A percentile compares a stretch with the other conserved stretches of the same genome.
phyloP scores from a whole-genome alignment of 1,140 invertebrate species.

The Drosophila nigrodunni region DNA sequence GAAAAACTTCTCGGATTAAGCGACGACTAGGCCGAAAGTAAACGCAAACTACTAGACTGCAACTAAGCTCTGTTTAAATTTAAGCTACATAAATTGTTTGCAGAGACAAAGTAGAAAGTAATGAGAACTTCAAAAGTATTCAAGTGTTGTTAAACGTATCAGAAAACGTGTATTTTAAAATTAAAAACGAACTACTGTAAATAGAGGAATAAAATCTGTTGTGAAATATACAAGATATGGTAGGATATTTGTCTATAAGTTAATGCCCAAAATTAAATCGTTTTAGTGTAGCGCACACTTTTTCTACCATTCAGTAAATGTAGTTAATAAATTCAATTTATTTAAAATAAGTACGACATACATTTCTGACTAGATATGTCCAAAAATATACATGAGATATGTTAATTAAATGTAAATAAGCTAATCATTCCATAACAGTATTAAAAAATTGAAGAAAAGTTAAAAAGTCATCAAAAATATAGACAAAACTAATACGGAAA shows the following conservation, averaged over 20 bases:
- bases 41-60: conserved; percentile 75
- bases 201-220: conserved; percentile 60
- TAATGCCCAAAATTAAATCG: conserved; percentile 34
- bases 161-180: conserved; percentile 53
- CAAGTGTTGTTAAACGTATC: conserved; percentile 31
- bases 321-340: conserved; percentile 28
- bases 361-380: conserved; percentile 29
- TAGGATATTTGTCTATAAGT: conserved; percentile 34
- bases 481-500: conserved; percentile 19
- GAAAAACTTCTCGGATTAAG: conserved; percentile 82
- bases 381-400: conserved; percentile 1
- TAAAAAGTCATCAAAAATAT: conserved; percentile 1
- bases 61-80: conserved; percentile 75
- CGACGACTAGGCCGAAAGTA: conserved; percentile 16
- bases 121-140: conserved; percentile 35
- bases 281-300: conserved; percentile 74
- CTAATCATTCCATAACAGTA: conserved; percentile 30
- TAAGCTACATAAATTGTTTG: conserved; percentile 30
- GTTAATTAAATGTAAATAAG: conserved; percentile 57
- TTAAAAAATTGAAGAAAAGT: conserved; percentile 9
- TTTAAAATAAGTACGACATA: neutral
- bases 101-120: conserved; percentile 1
- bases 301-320: conserved; percentile 59
- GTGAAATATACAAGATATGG: conserved; percentile 60
- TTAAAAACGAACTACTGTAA: conserved; percentile 42